Conservation (phyloP, 2,797 vertebrate genomes). For the Melanotaenia nigrans region DNA sequence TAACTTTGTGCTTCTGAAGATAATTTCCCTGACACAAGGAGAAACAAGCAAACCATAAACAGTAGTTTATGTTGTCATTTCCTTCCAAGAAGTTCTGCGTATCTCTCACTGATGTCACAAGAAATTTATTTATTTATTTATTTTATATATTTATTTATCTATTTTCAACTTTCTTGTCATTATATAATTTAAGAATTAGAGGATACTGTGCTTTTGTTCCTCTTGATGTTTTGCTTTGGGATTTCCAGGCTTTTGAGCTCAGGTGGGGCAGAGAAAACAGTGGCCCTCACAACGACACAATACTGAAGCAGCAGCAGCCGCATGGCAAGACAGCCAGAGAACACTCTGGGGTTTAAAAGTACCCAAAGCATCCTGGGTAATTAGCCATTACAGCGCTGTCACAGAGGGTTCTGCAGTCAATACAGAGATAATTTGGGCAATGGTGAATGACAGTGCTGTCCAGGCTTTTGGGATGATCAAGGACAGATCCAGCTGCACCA, state of each 20-base stretch:
- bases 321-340: slow-evolving; percentile 78
- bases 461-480: slow-evolving; percentile 99
- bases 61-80: slow-evolving; percentile 71
- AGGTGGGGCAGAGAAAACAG: slow-evolving; percentile 70
- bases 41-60: slow-evolving; percentile 78
- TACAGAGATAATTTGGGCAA: slow-evolving; percentile 99
- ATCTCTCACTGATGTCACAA: slow-evolving; percentile 49
- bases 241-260: slow-evolving; percentile 60
- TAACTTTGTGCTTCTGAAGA: slow-evolving; percentile 57
- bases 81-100: slow-evolving; percentile 29
- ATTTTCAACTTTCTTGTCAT: slow-evolving; percentile 40
- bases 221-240: slow-evolving; percentile 60
- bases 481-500: slow-evolving; percentile 99
- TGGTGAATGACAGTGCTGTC: slow-evolving; percentile 99
- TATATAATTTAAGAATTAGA: slow-evolving; percentile 67
- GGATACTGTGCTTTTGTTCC: slow-evolving; percentile 49
- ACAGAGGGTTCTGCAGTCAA: slow-evolving; percentile 99
- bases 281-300: slow-evolving; percentile 68
- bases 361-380: slow-evolving; percentile 99
- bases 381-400: slow-evolving; percentile 99
- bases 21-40: slow-evolving; percentile 62
- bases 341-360: slow-evolving; percentile 90
- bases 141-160: slow-evolving; percentile 23
- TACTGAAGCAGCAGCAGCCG: slow-evolving; percentile 51
- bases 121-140: neutral